Evolutionary conservation across 2,888 invertebrate genomes (phyloP).

Genomic region (Latrodectus elegans): DNA sequence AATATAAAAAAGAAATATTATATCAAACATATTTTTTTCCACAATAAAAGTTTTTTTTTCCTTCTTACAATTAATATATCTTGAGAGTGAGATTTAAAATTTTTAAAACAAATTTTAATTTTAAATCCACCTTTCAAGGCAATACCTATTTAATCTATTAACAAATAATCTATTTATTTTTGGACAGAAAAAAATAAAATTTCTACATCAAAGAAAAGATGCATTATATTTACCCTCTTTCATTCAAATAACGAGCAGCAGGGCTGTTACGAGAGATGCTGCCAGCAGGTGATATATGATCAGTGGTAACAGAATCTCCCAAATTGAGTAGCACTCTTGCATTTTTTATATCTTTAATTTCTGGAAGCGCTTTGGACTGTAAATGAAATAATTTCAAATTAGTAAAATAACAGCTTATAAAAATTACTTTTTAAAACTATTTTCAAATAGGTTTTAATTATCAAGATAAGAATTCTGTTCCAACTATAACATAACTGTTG

Average conservation of each 20-base stretch:
- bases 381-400: slow-evolving; percentile 12
- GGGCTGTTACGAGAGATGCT: slow-evolving; percentile 96
- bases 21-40: no score
- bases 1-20: no score
- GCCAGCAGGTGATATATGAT: slow-evolving; percentile 98
- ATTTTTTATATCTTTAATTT: slow-evolving; percentile 79
- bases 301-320: slow-evolving; percentile 98
- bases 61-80: no score
- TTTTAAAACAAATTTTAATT: no score
- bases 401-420: background rate
- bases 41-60: no score
- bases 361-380: slow-evolving; percentile 79
- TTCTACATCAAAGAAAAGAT: background rate
- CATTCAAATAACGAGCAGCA: slow-evolving; percentile 87
- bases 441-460: no score
- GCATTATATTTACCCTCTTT: slow-evolving; percentile 79
- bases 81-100: no score
- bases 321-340: slow-evolving; percentile 90
- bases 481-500: no score
- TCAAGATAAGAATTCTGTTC: no score
- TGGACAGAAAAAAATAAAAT: background rate
- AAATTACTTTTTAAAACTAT: no score
- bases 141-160: no score
- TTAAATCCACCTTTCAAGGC: no score
- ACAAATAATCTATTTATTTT: background rate